Base-by-base conservation (phyloP, 2,888 invertebrate genomes). In the Chrysolina oricalcia region DNA sequence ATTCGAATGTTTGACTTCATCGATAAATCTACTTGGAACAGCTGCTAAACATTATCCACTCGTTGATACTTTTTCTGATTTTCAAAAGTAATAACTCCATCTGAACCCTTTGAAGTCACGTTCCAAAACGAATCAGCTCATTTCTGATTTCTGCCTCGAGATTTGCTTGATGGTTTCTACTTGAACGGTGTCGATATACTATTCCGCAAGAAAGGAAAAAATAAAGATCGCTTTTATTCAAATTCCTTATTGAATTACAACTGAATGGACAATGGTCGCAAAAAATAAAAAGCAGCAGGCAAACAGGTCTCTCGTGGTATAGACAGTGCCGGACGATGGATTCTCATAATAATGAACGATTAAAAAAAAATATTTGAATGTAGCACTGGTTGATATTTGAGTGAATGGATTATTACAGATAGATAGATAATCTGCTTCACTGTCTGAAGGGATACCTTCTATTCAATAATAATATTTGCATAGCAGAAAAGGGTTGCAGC, bases 181-280 rank as follows among this genome's bases (percentile, higher is more conserved):
- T 19, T 53, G 53, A 43, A 43, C 15, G 6, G 15, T 43, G 43
- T 43, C 43, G 15, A 53, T 53, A 53, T 21, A 23, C 53, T 53
- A 53, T 53, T 53, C 53, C 23, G 10, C 19, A 53, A 21, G 53
- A 53, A 23, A 21, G 23, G 21, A 53, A 53, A 53, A 53, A 53
- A 53, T 53, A 13, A 23, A 53, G 72, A 70, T 70, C 73, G 73
- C 43, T 70, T 76, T 76, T 70, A 73, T 76, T 76, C 67, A 73
- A 76, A 76, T 76, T 71, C 70, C 68, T 66, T 63, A 73, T 76
- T 73, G 73, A 76, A 70, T 73, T 71, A 76, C 73, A 73, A 68
- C 41, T 71, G 72, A 76, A 76, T 72, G 76, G 73, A 76, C 73
- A 76, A 76, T 76, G 76, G 73, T 71, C 70, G 68, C 43, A 46